Evolutionary conservation across 2,888 invertebrate genomes (phyloP).

Genomic region (Aleiodes leptofemur): DNA sequence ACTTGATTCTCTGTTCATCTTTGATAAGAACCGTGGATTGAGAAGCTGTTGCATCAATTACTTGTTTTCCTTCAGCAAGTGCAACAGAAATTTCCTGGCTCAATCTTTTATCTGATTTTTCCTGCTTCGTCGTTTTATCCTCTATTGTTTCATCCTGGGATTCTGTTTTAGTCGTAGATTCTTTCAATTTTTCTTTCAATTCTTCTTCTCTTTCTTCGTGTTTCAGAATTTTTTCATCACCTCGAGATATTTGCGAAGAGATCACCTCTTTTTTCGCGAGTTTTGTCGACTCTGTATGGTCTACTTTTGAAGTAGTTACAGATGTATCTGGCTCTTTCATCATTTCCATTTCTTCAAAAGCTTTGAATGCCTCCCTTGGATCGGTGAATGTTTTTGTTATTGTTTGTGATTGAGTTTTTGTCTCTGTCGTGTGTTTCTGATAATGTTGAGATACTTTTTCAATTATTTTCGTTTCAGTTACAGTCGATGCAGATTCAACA

Average conservation of each 20-base stretch:
- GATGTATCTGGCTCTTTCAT: constrained; percentile 49
- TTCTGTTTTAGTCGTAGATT: constrained; percentile 62
- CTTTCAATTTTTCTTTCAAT: constrained; percentile 63
- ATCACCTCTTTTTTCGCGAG: constrained; percentile 65
- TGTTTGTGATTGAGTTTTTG: constrained; percentile 62
- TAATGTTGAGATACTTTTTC: constrained; percentile 64
- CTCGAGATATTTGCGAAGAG: constrained; percentile 65
- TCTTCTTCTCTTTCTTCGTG: constrained; percentile 66
- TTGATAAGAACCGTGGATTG: constrained; percentile 60
- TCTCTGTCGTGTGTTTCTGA: constrained; percentile 60
- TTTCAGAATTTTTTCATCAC: constrained; percentile 63
- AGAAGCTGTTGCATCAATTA: constrained; percentile 65
- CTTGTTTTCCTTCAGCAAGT: constrained; percentile 61
- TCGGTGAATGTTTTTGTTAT: constrained; percentile 57
- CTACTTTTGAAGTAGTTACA: constrained; percentile 64
- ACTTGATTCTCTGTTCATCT: constrained; percentile 56
- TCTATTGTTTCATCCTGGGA: constrained; percentile 63
- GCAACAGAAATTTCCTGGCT: constrained; percentile 64
- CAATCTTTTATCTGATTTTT: constrained; percentile 60
- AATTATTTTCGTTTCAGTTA: constrained; percentile 63
- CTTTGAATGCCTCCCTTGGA: constrained; percentile 60
- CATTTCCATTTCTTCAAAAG: constrained; percentile 58
- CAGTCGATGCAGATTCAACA: constrained; percentile 38
- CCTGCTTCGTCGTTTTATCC: constrained; percentile 60
- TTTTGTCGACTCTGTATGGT: constrained; percentile 62